phyloP scores from a whole-genome alignment of 2,888 invertebrate species.

The Eupithecia exiguata region DNA sequence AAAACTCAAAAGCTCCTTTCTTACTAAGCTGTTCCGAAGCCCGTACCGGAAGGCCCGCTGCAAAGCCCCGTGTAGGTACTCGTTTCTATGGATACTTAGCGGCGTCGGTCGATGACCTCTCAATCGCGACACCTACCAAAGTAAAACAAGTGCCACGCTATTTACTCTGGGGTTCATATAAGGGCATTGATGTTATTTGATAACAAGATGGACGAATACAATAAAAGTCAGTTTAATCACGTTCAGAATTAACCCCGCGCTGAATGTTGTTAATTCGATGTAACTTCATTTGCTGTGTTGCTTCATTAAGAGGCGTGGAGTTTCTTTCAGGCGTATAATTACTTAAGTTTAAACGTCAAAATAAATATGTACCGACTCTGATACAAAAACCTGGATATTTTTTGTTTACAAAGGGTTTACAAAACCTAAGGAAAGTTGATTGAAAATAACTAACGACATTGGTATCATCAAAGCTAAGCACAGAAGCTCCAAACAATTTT shows the following conservation, averaged over 20 bases:
- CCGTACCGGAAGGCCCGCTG: constrained; percentile 56
- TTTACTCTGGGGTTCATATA: constrained; percentile 66
- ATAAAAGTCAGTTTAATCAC: constrained; percentile 52
- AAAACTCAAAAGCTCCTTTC: constrained; percentile 58
- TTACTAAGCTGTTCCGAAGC: constrained; percentile 65
- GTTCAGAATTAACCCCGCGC: constrained; percentile 46
- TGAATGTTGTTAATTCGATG: constrained; percentile 61
- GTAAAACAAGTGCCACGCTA: constrained; percentile 70
- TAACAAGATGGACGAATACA: constrained; percentile 12
- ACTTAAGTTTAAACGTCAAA: constrained; percentile 44
- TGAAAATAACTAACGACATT: too few relatives aligned
- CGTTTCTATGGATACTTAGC: constrained; percentile 71
- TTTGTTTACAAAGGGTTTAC: too few relatives aligned
- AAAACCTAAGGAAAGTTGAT: too few relatives aligned
- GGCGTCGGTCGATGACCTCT: constrained; percentile 78
- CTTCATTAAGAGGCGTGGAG: constrained; percentile 53
- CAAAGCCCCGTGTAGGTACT: constrained; percentile 64
- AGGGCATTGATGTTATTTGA: constrained; percentile 46
- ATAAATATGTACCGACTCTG: constrained; percentile 25
- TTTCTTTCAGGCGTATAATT: constrained; percentile 54
- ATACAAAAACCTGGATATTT: too few relatives aligned
- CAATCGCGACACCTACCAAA: constrained; percentile 70
- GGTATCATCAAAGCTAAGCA: too few relatives aligned
- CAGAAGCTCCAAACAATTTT: too few relatives aligned
- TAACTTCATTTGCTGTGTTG: constrained; percentile 61